These are phyloP conservation scores for Samia ricini DNA, from an alignment of 1,140 invertebrate genomes.

Conservation along the genomic window DNA sequence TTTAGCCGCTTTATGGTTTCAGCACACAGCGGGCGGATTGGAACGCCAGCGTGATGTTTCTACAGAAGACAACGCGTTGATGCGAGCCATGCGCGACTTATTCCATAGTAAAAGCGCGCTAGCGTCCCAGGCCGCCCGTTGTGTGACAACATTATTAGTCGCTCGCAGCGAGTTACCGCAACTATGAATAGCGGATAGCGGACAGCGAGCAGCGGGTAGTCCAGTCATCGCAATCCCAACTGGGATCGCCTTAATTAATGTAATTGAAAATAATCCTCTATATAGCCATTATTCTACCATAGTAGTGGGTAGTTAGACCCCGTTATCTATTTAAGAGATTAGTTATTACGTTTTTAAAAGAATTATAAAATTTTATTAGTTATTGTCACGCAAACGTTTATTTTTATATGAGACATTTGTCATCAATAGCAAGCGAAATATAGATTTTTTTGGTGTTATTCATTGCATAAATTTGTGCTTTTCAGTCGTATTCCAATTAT, in stretches of 20 bases:
- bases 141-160: too few species aligned
- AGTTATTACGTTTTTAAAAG: background rate
- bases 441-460: too few species aligned
- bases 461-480: too few species aligned
- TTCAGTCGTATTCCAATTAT: too few species aligned
- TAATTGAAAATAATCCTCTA: conserved; percentile 52
- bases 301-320: conserved; percentile 10
- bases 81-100: too few species aligned
- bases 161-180: too few species aligned
- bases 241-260: conserved; percentile 57
- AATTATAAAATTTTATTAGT: background rate
- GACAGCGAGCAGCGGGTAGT: conserved; percentile 1
- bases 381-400: background rate
- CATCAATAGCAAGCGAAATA: too few species aligned
- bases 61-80: too few species aligned
- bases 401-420: background rate
- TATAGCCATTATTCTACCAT: conserved; percentile 17
- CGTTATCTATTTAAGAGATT: conserved; percentile 17
- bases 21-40: background rate
- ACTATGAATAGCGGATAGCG: too few species aligned
- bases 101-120: too few species aligned
- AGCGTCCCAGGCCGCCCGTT: too few species aligned
- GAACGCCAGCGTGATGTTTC: too few species aligned
- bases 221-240: conserved; percentile 23
- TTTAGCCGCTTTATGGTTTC: conserved; percentile 17